Base-by-base conservation (phyloP, 2,888 invertebrate species). In the Labia minor region DNA sequence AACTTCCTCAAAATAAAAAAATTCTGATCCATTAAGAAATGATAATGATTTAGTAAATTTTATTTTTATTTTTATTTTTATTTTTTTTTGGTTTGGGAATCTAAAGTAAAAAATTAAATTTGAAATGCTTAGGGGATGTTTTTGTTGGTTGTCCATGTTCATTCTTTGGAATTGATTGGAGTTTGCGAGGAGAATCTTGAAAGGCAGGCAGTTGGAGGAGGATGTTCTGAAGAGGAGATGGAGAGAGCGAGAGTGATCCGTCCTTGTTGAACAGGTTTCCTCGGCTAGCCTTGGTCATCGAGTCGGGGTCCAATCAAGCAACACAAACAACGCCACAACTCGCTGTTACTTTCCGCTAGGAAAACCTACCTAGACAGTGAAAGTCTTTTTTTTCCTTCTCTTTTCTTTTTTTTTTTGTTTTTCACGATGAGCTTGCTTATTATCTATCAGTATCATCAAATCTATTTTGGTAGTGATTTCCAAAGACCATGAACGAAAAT, bases 351-450 rank as follows among this genome's bases (percentile, higher is more conserved):
- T 49, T 49, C 49, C 49, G 49, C 49, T 49, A 49, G 49, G 49
- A 49, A 49, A 49, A 49, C 49, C 49, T 49, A 49, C n/a, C 49
- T 49, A 49, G n/a, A 49, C 49, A 49, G 49, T 49, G 49, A 49
- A 49, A 49, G 49, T 49, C 49, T 49, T 49, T 49, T 49, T 26
- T n/a, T n/a, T n/a, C n/a, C n/a, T n/a, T n/a, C n/a, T n/a, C n/a
- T n/a, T n/a, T n/a, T n/a, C n/a, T n/a, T n/a, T n/a, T n/a, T n/a
- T n/a, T n/a, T n/a, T 49, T 49, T 49, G 49, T 49, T 16, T 3
- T 49, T 14, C n/a, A n/a, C 49, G 49, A 49, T 49, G 49, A 49
- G 49, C 49, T n/a, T 49, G 49, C 49, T 49, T 49, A 49, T 49
- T 49, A 49, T 10, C 49, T n/a, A 33, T 33, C 11, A 11, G 33